Base-by-base conservation (phyloP, 2,888 invertebrate species). In the Liopterus haemorrhoidalis region DNA sequence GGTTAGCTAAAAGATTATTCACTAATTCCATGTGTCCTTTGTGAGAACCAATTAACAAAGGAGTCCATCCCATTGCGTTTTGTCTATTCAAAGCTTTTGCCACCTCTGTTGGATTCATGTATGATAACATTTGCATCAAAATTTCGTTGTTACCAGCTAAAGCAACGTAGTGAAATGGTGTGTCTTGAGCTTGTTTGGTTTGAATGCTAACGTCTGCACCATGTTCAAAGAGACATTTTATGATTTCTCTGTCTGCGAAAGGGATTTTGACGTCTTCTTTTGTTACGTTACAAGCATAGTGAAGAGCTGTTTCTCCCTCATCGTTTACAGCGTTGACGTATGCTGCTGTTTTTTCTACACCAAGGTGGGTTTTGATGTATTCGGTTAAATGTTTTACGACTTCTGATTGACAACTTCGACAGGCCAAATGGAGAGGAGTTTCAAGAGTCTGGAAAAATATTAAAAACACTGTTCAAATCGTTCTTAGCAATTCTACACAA, bases 111-210 rank as follows among this genome's bases (percentile, higher is more conserved):
- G 89, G 78, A 9, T 85, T 81, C 79, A 97, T 88, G 58, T 91
- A 85, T 27, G 86, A 78, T 31, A 97, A 84, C 81, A 99, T 94
- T 68, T 96, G 96, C 57, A 83, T 79, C 57, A 99, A 74, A 4
- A 97, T 86, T 57, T 94, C 93, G 62, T 94, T 94, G 68, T 95
- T 96, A 12, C 99, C 99, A 4, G 92, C 89, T 14, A 89, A 75
- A 1, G 97, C 94, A 58, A 93, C 90, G 63, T 92, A 88, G 65
- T 99, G 99, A 60, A 99, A 88, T 1, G 93, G 91, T 0, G 96
- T 93, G 71, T 99, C 97, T 56, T 85, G 79, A 11, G 85, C 85
- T 68, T 85, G 79, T 69, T 82, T 88, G 0, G 94, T 91, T 59
- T 82, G 82, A 46, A 88, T 69, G 38, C 83, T 81, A 0, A 92